Evolutionary conservation across 1,140 invertebrate genomes (phyloP), one percentile per base, ranked within the genome.

Genomic region (Danaus melanippus): DNA sequence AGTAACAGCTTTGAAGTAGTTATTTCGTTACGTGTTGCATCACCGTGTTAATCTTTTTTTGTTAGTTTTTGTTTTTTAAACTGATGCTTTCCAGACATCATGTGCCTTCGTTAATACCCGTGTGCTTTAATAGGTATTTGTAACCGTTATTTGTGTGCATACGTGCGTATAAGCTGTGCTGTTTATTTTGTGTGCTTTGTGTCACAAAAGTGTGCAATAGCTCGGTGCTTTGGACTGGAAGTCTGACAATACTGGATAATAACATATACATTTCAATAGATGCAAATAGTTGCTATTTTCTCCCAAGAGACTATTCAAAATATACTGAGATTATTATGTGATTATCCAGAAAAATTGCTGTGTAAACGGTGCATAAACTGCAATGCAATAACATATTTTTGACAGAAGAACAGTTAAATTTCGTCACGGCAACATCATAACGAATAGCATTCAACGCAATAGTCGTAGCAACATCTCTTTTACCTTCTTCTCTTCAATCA

Each of bases 401-500:
- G 63, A 73, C 58, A 72, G 40, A 62, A 69, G 64, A 67, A 75
- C 56, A 76, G 82, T 84, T 85, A 85, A 84, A 66, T 62, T 71
- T 69, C 74, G 71, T 76, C 73, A 85, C 79, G 81, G 79, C 79
- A 74, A 77, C 71, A 74, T 71, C 58, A 71, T 79, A 73, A 80
- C 76, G 78, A 66, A 76, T 74, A 84, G 80, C 84, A 86, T 86
- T 84, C 82, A 86, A 60, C 64, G 71, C 70, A 76, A 71, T 75
- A 76, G 70, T 79, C 71, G 72, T 74, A 79, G 76, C 77, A 60
- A 67, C 72, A 95, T 94, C 95, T 93, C 94, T 94, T 94, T 96
- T 95, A 97, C 95, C 95, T 95, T 95, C 89, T 92, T 94, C 79
- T 97, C 95, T 89, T 96, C 95, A 83, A 94, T 81, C 87, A 96